Conservation (phyloP, 2,797 vertebrate genomes). For the Arctocebus calabarensis region DNA sequence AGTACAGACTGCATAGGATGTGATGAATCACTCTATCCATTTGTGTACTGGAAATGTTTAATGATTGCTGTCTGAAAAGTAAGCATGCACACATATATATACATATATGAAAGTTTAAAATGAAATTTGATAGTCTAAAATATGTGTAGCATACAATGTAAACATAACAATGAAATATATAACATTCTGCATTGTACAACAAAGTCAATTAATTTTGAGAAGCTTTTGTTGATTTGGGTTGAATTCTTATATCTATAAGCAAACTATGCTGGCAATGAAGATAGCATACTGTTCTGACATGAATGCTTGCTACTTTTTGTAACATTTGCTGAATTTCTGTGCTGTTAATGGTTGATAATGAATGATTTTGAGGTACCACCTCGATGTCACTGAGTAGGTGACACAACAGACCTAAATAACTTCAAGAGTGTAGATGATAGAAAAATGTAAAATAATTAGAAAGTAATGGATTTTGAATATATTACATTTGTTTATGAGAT, state of each 20-base stretch:
- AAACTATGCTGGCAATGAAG: background rate
- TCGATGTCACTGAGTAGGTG: background rate
- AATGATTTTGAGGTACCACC: background rate
- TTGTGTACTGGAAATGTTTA: background rate
- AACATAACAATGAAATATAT: background rate
- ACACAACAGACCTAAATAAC: background rate
- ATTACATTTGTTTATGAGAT: slow-evolving; percentile 20
- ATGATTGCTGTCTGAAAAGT: background rate
- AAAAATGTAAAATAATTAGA: slow-evolving; percentile 39
- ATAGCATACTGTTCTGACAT: background rate
- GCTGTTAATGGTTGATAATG: background rate
- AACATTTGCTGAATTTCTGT: background rate
- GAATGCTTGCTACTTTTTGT: background rate
- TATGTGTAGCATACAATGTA: background rate
- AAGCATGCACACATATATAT: background rate
- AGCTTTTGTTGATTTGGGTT: background rate
- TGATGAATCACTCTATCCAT: background rate
- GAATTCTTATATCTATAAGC: background rate
- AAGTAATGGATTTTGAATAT: background rate
- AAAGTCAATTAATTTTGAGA: background rate
- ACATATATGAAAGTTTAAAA: background rate
- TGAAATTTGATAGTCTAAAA: background rate
- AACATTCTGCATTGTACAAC: background rate
- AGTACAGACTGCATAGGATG: background rate
- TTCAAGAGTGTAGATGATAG: background rate